Conservation (phyloP, 2,113 vertebrate genomes). For the Channa maculata region DNA sequence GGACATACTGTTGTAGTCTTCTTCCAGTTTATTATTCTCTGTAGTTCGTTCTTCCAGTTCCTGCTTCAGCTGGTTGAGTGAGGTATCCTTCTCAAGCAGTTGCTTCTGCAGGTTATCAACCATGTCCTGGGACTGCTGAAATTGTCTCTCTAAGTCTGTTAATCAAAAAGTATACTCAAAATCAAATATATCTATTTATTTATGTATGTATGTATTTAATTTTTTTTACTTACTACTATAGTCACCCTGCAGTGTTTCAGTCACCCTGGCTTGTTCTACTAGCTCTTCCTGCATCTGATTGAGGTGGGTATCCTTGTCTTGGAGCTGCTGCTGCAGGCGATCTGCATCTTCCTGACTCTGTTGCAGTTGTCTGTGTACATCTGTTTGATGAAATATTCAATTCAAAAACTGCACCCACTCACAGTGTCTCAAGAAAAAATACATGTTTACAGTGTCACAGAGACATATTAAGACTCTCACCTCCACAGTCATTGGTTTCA, state of each 20-base stretch:
- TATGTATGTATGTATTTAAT: no score
- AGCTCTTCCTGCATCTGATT: constrained; percentile 26
- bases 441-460: background rate
- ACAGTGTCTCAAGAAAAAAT: background rate
- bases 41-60: background rate
- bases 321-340: constrained; percentile 16
- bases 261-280: background rate
- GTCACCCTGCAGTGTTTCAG: background rate
- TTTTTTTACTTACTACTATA: background rate
- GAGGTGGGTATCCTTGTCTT: background rate
- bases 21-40: background rate
- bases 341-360: constrained; percentile 26
- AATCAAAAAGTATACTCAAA: background rate
- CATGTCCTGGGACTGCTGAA: background rate
- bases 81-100: background rate
- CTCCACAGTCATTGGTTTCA: constrained; percentile 19
- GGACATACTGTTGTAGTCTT: constrained; percentile 2
- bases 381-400: constrained; percentile 43
- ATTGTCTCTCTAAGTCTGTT: constrained; percentile 15
- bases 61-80: background rate
- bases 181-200: background rate
- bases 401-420: background rate
- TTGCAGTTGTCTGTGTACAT: constrained; percentile 17
- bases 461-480: constrained; percentile 32
- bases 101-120: background rate